phyloP scores from a whole-genome alignment of 2,888 invertebrate species.

The Melitaea athalia region DNA sequence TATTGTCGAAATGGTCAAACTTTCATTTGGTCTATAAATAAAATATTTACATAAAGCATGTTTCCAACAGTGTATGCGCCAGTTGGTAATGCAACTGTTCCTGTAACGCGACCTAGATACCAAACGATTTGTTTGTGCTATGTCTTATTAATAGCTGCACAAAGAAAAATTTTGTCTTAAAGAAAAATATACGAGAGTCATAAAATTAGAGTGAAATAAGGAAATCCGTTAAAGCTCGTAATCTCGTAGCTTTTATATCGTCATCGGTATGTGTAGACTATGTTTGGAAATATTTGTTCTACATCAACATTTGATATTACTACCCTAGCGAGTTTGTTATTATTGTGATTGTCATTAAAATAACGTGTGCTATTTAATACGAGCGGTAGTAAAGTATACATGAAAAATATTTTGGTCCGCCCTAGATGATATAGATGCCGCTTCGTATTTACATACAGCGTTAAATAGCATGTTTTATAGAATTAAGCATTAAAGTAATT shows the following conservation, averaged over 20 bases:
- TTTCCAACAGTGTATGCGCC: conserved; percentile 6
- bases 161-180: conserved; percentile 40
- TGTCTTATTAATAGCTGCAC: conserved; percentile 41
- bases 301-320: not conserved
- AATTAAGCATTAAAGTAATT: no score
- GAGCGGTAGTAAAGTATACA: not conserved
- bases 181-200: conserved; percentile 11
- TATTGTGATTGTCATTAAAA: not conserved
- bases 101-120: conserved; percentile 38
- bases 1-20: not conserved
- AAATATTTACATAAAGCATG: conserved; percentile 21
- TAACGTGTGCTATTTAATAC: not conserved
- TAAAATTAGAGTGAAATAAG: not conserved
- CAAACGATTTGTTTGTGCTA: conserved; percentile 37
- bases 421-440: not conserved
- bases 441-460: not conserved
- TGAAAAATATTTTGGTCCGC: not conserved
- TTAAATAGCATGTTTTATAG: not conserved
- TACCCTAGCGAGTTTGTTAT: not conserved
- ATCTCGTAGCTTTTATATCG: not conserved
- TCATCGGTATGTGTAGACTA: not conserved
- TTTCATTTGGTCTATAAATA: conserved; percentile 9
- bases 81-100: conserved; percentile 35
- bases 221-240: not conserved
- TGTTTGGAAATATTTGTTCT: not conserved